These are phyloP conservation scores for Centroberyx gerrardi DNA, from an alignment of 2,797 vertebrate species.

Conservation along the genomic window DNA sequence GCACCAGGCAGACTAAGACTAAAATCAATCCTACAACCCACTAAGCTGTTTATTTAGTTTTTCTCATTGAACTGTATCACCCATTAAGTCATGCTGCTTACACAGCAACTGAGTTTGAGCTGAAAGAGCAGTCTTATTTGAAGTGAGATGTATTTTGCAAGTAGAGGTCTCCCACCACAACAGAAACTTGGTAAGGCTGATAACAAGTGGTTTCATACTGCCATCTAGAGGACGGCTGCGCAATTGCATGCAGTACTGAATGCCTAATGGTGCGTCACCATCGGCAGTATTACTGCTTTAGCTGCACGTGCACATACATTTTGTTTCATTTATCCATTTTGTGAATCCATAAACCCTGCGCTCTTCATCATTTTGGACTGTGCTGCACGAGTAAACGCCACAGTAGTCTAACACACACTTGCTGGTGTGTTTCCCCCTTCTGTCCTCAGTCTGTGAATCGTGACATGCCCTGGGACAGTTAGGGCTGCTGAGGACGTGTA, in stretches of 20 bases:
- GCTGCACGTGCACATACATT: conserved; percentile 12
- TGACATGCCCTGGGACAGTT: conserved; percentile 88
- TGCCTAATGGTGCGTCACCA: conserved; percentile 10
- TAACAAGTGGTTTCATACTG: conserved; percentile 44
- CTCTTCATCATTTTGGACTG: conserved; percentile 33
- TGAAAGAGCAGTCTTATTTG: neutral
- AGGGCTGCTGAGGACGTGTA: conserved; percentile 82
- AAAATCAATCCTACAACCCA: neutral
- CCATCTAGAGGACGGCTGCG: conserved; percentile 69
- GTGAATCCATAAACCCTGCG: conserved; percentile 37
- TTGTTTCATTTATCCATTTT: conserved; percentile 23
- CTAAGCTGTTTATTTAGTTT: neutral
- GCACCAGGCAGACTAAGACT: neutral
- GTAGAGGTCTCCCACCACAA: conserved; percentile 5
- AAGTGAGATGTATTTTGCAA: neutral
- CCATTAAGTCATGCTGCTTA: conserved; percentile 2
- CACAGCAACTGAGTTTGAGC: neutral
- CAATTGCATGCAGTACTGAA: conserved; percentile 49
- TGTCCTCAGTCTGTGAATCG: conserved; percentile 88
- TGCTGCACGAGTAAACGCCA: conserved; percentile 42
- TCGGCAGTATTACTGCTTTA: neutral
- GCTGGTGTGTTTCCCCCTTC: conserved; percentile 77
- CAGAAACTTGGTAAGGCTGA: neutral
- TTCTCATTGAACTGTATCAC: neutral
- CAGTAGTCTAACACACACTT: conserved; percentile 78